phyloP scores from a whole-genome alignment of 2,888 invertebrate species.

The Sipha maydis region DNA sequence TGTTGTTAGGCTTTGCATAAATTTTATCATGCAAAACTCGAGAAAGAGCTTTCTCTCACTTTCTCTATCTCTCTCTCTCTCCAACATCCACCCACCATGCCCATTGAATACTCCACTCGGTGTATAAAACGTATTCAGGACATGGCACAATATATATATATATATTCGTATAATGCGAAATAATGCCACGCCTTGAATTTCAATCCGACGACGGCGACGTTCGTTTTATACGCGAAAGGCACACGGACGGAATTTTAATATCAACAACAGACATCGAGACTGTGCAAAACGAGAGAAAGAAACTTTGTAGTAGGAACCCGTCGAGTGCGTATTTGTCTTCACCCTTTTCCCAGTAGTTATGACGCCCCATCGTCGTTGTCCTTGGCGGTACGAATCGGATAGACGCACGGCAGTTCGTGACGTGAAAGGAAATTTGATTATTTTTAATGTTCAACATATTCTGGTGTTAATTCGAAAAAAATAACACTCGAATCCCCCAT shows the following conservation, averaged over 20 bases:
- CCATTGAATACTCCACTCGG: slow-evolving; percentile 16
- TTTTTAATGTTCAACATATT: too few species aligned
- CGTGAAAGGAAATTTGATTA: too few species aligned
- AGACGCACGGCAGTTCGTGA: too few species aligned
- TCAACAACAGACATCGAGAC: slow-evolving; percentile 52
- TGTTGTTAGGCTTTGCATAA: slow-evolving; percentile 62
- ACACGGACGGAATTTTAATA: slow-evolving; percentile 58
- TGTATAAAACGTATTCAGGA: slow-evolving; percentile 45
- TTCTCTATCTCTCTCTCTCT: slow-evolving; percentile 57
- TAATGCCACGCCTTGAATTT: slow-evolving; percentile 58
- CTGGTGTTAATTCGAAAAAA: too few species aligned
- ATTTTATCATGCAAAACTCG: slow-evolving; percentile 62
- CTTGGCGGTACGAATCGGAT: not conserved
- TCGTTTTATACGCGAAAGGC: slow-evolving; percentile 50
- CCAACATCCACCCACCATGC: slow-evolving; percentile 25
- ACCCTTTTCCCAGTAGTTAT: not conserved
- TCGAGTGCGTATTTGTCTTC: not conserved
- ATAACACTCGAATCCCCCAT: too few species aligned
- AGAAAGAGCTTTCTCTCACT: slow-evolving; percentile 63
- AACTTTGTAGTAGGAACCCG: slow-evolving; percentile 32
- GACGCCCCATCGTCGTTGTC: too few species aligned
- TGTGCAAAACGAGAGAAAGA: slow-evolving; percentile 47
- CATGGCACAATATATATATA: slow-evolving; percentile 18
- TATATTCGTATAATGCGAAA: slow-evolving; percentile 39
- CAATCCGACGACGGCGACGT: slow-evolving; percentile 57